phyloP scores from a whole-genome alignment of 1,140 invertebrate genomes.

The Neotoxoptera formosana region DNA sequence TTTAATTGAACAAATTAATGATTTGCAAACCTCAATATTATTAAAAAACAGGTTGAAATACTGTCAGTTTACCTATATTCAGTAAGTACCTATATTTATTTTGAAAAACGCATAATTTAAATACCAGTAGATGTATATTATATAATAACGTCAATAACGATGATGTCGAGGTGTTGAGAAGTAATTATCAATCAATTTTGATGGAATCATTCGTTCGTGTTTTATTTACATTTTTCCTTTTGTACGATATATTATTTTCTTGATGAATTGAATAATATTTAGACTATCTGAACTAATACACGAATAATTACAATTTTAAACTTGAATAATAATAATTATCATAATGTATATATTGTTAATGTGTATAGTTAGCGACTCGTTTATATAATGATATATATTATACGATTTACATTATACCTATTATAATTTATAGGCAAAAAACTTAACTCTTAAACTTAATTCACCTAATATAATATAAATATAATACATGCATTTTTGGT shows the following conservation, averaged over 20 bases:
- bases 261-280: background rate
- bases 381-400: too few species aligned
- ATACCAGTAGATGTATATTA: too few species aligned
- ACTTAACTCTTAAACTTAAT: too few species aligned
- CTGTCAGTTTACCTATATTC: background rate
- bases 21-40: background rate
- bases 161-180: background rate
- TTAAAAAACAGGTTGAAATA: background rate
- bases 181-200: background rate
- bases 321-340: background rate
- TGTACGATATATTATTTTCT: background rate
- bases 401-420: too few species aligned
- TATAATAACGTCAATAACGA: background rate
- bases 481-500: background rate
- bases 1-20: too few species aligned
- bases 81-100: background rate
- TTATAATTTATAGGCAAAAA: too few species aligned
- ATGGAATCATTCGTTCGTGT: background rate
- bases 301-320: background rate
- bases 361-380: background rate
- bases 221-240: background rate
- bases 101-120: too few species aligned
- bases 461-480: background rate
- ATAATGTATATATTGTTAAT: background rate
- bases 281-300: background rate